Base-by-base conservation (phyloP, 2,113 vertebrate genomes). In the Misgurnus mizolepis region DNA sequence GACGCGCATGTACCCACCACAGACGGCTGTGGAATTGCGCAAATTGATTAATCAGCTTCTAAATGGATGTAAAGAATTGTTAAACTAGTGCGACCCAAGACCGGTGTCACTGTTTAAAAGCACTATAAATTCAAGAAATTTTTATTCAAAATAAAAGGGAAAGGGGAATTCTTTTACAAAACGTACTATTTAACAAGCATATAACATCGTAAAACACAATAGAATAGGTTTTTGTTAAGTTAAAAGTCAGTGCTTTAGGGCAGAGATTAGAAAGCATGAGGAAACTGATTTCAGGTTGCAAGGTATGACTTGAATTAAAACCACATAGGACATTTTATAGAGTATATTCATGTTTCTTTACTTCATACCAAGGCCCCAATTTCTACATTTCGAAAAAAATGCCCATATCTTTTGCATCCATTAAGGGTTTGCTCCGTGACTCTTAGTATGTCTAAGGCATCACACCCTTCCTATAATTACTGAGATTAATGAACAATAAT, bases 21-120 rank as follows among this genome's bases (percentile, higher is more conserved):
- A 78, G 76, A 81, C 53, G 69, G 78, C 66, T 68, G 73, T 9
- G 49, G 40, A 49, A 60, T 72, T 53, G 74, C 80, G 78, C 83
- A 88, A 90, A 91, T 89, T 90, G 90, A 91, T 92, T 92, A 91
- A 92, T 89, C 88, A 76, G 84, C 87, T 87, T 88, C 86, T 87
- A 91, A 92, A 92, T 90, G 91, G 85, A 92, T 90, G 91, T 90
- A 87, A 90, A 89, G 86, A 40, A 79, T 78, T 53, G 78, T 81
- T 14, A 53, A 68, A 69, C 82, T 85, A 86, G 86, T 81, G 82
- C 74, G 47, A 61, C 43, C 49, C 79, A 67, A 39, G 85, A 84
- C 86, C 82, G 78, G 85, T 78, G 83, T 87, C 77, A 61, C 87
- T 86, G 85, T 89, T 87, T 82, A 79, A 86, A 73, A 64, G 76